Conservation (phyloP, 2,113 vertebrate species). For the Syngnathus floridae region DNA sequence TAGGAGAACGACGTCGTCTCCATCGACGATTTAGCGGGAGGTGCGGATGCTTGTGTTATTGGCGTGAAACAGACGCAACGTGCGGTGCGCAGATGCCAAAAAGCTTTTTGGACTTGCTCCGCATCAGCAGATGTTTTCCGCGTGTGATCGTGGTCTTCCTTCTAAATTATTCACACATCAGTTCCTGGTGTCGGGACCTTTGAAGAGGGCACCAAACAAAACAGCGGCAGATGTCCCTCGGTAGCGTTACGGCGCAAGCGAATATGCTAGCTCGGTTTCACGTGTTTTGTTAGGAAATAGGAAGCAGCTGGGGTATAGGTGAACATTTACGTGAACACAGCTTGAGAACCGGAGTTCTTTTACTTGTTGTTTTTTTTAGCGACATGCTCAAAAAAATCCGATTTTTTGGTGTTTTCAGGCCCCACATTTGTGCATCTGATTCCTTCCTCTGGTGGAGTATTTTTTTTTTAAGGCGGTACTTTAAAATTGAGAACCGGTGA, state of each 20-base stretch:
- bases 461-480: too few relatives aligned
- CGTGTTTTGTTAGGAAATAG: background rate
- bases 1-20: constrained; percentile 31
- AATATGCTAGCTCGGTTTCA: background rate
- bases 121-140: background rate
- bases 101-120: constrained; percentile 1
- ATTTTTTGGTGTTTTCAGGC: too few relatives aligned
- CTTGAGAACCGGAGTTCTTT: background rate
- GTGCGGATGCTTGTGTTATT: constrained; percentile 45
- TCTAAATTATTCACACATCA: constrained; percentile 5
- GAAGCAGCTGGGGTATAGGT: background rate
- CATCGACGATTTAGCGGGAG: constrained; percentile 31
- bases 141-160: background rate
- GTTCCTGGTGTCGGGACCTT: constrained; percentile 1
- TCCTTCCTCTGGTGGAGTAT: too few relatives aligned
- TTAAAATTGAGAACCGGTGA: background rate
- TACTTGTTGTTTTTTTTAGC: background rate
- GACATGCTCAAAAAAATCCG: too few relatives aligned
- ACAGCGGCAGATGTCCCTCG: background rate
- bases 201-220: constrained; percentile 7
- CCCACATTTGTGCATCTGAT: too few relatives aligned
- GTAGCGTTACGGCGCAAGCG: background rate
- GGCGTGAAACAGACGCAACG: constrained; percentile 48
- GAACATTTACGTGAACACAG: background rate
- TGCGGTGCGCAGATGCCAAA: background rate